Percentiles rank a stretch among this genome's conserved stretches.
These are phyloP conservation scores for Ctenopoma kingsleyae DNA, from an alignment of 2,797 vertebrate genomes.

Conservation along the genomic window DNA sequence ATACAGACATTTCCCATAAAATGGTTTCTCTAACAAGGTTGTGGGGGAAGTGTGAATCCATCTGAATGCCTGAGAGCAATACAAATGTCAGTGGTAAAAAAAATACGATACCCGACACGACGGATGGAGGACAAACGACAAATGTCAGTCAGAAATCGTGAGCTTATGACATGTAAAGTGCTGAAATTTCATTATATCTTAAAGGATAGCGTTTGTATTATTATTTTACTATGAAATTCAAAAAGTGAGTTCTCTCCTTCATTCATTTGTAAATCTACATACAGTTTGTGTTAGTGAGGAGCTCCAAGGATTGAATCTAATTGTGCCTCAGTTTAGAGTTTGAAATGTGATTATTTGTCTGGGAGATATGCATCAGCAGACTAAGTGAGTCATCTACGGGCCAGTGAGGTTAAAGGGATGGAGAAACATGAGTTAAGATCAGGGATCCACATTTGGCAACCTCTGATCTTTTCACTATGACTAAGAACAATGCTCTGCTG, in stretches of 20 bases:
- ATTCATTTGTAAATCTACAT: slow-evolving; percentile 10
- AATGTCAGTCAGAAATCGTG: neutral
- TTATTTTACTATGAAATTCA: neutral
- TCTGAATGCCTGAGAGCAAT: slow-evolving; percentile 65
- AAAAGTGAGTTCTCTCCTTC: neutral
- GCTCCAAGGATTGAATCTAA: slow-evolving; percentile 56
- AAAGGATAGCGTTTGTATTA: neutral
- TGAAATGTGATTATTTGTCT: slow-evolving; percentile 68
- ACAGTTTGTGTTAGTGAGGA: slow-evolving; percentile 33
- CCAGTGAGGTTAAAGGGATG: slow-evolving; percentile 56
- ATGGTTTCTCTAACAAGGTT: slow-evolving; percentile 83
- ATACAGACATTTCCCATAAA: slow-evolving; percentile 77
- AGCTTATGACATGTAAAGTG: neutral
- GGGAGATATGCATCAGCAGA: slow-evolving; percentile 52
- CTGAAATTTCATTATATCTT: neutral
- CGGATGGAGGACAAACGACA: slow-evolving; percentile 4
- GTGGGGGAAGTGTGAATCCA: slow-evolving; percentile 73
- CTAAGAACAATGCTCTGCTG: neutral
- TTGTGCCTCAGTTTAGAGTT: slow-evolving; percentile 41
- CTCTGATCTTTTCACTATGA: neutral
- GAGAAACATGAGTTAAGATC: slow-evolving; percentile 28
- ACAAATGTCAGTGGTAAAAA: slow-evolving; percentile 63
- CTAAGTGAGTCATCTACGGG: slow-evolving; percentile 43
- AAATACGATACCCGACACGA: slow-evolving; percentile 41
- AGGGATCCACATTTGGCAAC: slow-evolving; percentile 5